Conservation (phyloP, 1,140 invertebrate species). For the Drosophila carrolli region DNA sequence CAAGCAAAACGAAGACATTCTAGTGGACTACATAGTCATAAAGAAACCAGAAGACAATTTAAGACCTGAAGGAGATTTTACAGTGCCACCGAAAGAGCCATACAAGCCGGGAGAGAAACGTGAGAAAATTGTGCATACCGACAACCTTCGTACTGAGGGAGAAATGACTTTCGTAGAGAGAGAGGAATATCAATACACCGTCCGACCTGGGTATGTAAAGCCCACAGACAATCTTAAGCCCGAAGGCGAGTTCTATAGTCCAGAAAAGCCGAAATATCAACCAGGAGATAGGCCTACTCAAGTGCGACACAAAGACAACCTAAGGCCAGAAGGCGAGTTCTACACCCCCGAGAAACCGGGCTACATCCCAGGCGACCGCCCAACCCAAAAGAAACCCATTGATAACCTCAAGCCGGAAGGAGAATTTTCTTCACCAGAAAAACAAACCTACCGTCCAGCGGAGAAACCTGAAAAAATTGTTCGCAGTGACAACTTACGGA, state of each 20-base stretch:
- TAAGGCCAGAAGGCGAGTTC: slow-evolving; percentile 88
- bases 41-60: slow-evolving; percentile 88
- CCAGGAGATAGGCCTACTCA: slow-evolving; percentile 77
- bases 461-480: slow-evolving; percentile 80
- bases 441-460: slow-evolving; percentile 64
- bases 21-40: slow-evolving; percentile 71
- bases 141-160: slow-evolving; percentile 87
- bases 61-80: slow-evolving; percentile 87
- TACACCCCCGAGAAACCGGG: slow-evolving; percentile 86
- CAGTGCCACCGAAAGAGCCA: slow-evolving; percentile 85
- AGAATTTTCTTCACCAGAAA: slow-evolving; percentile 82
- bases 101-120: slow-evolving; percentile 63
- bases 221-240: slow-evolving; percentile 87
- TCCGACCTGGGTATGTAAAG: slow-evolving; percentile 86
- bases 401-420: slow-evolving; percentile 87
- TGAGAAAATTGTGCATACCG: slow-evolving; percentile 74
- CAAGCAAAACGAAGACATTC: slow-evolving; percentile 79
- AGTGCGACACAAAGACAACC: slow-evolving; percentile 86
- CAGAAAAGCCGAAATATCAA: slow-evolving; percentile 66
- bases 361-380: slow-evolving; percentile 84
- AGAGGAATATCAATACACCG: slow-evolving; percentile 84
- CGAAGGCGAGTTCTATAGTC: slow-evolving; percentile 87
- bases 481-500: slow-evolving; percentile 85
- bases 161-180: slow-evolving; percentile 86
- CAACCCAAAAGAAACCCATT: slow-evolving; percentile 51